These are phyloP conservation scores for Saccostrea cuccullata DNA, from an alignment of 1,140 invertebrate genomes.

Conservation along the genomic window DNA sequence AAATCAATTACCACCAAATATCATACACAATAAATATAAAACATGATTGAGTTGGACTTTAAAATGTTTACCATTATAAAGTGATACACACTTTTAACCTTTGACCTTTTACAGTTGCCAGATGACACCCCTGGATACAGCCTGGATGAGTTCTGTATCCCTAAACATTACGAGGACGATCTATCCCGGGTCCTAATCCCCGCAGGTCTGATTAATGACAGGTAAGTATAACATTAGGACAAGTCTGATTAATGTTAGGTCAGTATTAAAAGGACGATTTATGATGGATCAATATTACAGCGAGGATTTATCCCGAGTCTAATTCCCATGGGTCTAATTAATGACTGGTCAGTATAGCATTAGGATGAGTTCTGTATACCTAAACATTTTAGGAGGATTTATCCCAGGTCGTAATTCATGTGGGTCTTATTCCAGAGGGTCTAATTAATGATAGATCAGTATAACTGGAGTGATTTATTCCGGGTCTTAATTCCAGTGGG, in stretches of 20 bases:
- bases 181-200: slow-evolving; percentile 82
- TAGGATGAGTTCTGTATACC: slow-evolving; percentile 81
- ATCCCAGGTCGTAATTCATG: slow-evolving; percentile 81
- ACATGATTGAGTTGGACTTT: too few relatives aligned
- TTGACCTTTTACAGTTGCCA: slow-evolving; percentile 75
- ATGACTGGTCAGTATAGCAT: too few relatives aligned
- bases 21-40: too few relatives aligned
- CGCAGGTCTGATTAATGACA: slow-evolving; percentile 82
- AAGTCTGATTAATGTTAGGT: too few relatives aligned
- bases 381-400: slow-evolving; percentile 81
- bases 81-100: too few relatives aligned
- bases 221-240: slow-evolving; percentile 68
- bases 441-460: not conserved
- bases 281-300: too few relatives aligned
- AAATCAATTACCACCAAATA: too few relatives aligned
- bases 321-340: too few relatives aligned
- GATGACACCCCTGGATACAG: slow-evolving; percentile 80
- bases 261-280: too few relatives aligned
- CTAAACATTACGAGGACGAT: slow-evolving; percentile 82
- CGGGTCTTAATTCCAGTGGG: slow-evolving; percentile 82
- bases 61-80: too few relatives aligned
- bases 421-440: slow-evolving; percentile 81
- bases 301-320: too few relatives aligned
- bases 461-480: too few relatives aligned
- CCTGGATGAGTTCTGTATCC: slow-evolving; percentile 81